These are phyloP conservation scores for Melanotaenia parkinsoni DNA, from an alignment of 2,797 vertebrate species.

Conservation along the genomic window DNA sequence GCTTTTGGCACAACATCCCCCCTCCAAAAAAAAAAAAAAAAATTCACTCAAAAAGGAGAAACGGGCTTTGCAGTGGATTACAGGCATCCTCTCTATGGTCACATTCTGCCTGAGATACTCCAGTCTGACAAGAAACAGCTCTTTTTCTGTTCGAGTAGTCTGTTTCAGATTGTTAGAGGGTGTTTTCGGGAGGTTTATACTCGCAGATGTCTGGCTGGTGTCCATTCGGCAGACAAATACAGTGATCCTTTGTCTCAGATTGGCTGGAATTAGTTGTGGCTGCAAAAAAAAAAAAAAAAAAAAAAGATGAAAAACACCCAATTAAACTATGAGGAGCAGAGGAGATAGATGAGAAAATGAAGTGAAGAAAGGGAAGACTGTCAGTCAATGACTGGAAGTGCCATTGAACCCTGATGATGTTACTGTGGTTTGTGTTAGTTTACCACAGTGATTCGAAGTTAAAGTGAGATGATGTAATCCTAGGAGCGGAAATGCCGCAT, in stretches of 20 bases:
- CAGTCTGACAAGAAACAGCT: slow-evolving; percentile 36
- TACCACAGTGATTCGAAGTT: neutral
- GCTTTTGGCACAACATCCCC: slow-evolving; percentile 37
- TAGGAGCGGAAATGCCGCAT: slow-evolving; percentile 13
- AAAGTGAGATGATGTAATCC: slow-evolving; percentile 43
- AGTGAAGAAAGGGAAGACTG: slow-evolving; percentile 10
- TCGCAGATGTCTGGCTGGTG: slow-evolving; percentile 65
- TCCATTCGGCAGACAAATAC: slow-evolving; percentile 63
- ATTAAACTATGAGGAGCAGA: slow-evolving; percentile 35
- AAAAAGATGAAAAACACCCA: slow-evolving; percentile 40
- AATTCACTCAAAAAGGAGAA: slow-evolving; percentile 63
- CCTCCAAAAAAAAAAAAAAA: neutral
- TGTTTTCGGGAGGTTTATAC: slow-evolving; percentile 47
- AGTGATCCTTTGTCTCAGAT: slow-evolving; percentile 68
- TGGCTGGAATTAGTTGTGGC: slow-evolving; percentile 36
- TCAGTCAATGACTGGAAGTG: slow-evolving; percentile 3
- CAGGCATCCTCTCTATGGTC: slow-evolving; percentile 37
- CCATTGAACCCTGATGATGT: too few species aligned
- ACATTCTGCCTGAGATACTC: slow-evolving; percentile 46
- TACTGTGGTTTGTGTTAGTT: slow-evolving; percentile 4
- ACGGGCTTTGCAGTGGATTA: slow-evolving; percentile 43
- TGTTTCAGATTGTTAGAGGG: slow-evolving; percentile 47
- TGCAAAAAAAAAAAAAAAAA: slow-evolving; percentile 11
- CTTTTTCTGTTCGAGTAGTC: slow-evolving; percentile 47
- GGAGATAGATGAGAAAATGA: slow-evolving; percentile 7